Percentiles rank a stretch among this genome's conserved stretches.
These are phyloP conservation scores for Lagenorhynchus albirostris DNA, from an alignment of 2,113 vertebrate species.

Conservation along the genomic window DNA sequence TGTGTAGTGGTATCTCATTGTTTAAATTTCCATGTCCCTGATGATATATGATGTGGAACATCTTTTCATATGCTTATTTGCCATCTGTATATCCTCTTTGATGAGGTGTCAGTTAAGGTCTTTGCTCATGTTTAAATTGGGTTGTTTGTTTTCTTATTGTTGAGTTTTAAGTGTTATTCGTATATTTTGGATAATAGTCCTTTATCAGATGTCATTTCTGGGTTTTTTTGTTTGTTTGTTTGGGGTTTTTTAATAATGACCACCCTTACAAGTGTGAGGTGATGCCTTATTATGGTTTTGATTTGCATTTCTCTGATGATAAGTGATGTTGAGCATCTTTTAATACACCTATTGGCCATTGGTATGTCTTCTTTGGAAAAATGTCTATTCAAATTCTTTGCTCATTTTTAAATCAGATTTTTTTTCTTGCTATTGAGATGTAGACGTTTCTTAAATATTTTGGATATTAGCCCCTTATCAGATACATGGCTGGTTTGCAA, in stretches of 20 bases:
- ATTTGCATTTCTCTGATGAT: neutral
- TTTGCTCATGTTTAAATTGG: neutral
- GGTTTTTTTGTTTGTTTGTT: neutral
- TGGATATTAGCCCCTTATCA: neutral
- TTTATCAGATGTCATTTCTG: neutral
- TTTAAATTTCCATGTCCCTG: neutral
- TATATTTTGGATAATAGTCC: neutral
- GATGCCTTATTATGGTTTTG: neutral
- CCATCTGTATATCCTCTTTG: neutral
- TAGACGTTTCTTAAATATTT: neutral
- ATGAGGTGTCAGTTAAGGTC: neutral
- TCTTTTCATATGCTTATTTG: neutral
- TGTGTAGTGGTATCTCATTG: neutral
- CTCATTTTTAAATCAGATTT: neutral
- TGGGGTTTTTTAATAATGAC: neutral
- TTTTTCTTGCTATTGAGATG: neutral
- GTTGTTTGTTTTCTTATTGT: neutral
- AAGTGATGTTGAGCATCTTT: neutral
- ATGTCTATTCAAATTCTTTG: neutral
- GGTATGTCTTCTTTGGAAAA: neutral
- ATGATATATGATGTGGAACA: neutral
- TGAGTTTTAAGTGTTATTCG: neutral
- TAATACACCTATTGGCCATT: neutral
- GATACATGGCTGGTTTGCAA: neutral
- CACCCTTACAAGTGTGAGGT: neutral